Conservation (phyloP, 2,113 vertebrate genomes). For the Sinocyclocheilus grahami region DNA sequence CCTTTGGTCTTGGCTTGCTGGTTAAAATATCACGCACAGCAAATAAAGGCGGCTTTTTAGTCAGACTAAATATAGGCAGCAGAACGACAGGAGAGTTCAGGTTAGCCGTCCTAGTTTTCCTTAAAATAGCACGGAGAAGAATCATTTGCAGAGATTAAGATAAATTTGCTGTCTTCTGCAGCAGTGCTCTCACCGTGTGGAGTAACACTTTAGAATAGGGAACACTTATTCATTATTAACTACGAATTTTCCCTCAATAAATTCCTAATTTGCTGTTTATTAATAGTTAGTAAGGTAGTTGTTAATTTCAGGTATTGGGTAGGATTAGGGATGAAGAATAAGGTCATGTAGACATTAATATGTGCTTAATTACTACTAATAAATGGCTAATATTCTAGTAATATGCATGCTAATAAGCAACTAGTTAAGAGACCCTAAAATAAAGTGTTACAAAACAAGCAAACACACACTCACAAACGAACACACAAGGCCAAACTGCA, state of each 20-base stretch:
- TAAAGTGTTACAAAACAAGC: neutral
- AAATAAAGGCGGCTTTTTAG: slow-evolving; percentile 53
- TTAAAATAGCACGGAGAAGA: slow-evolving; percentile 52
- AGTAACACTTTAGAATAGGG: too few relatives aligned
- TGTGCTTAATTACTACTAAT: too few relatives aligned
- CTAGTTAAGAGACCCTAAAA: too few relatives aligned
- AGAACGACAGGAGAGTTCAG: slow-evolving; percentile 55
- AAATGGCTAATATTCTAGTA: too few relatives aligned
- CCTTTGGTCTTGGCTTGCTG: slow-evolving; percentile 28
- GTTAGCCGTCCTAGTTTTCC: slow-evolving; percentile 58
- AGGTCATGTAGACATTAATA: too few relatives aligned
- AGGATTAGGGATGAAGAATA: too few relatives aligned
- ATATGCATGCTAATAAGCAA: too few relatives aligned
- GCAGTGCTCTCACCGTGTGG: slow-evolving; percentile 22
- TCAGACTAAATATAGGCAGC: slow-evolving; percentile 60
- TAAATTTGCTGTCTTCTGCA: slow-evolving; percentile 51
- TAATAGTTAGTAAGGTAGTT: too few relatives aligned
- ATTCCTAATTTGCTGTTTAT: too few relatives aligned
- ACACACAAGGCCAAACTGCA: neutral
- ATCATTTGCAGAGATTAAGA: slow-evolving; percentile 64
- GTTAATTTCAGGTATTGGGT: too few relatives aligned
- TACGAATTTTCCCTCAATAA: too few relatives aligned
- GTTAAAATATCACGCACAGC: slow-evolving; percentile 33
- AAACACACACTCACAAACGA: neutral
- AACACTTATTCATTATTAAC: too few relatives aligned